phyloP scores from a whole-genome alignment of 1,140 invertebrate genomes.

The Dinothrombium tinctorium region DNA sequence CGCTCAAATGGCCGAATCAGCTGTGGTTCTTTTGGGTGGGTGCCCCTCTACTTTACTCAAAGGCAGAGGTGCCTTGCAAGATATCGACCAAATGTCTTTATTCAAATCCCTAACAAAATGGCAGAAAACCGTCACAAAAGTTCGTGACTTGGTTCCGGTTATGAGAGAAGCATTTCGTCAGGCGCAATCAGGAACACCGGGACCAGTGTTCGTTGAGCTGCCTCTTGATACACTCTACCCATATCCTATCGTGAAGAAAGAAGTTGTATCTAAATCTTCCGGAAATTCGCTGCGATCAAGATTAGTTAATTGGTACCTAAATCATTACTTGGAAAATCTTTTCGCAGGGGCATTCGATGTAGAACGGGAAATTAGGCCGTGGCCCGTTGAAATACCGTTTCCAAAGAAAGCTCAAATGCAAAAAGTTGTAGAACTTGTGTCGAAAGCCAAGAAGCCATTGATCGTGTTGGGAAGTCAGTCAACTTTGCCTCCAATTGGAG shows the following conservation, averaged over 20 bases:
- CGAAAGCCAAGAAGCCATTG: constrained; percentile 30
- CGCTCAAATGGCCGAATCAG: constrained; percentile 43
- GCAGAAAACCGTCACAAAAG: constrained; percentile 22
- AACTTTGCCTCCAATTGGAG: constrained; percentile 29
- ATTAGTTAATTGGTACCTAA: constrained; percentile 25
- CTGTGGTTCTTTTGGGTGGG: constrained; percentile 32
- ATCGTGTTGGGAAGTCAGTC: constrained; percentile 36
- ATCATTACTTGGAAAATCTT: constrained; percentile 30
- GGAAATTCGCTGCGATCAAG: constrained; percentile 4
- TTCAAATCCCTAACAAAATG: constrained; percentile 38
- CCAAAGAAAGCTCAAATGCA: constrained; percentile 21
- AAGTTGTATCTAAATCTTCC: constrained; percentile 19
- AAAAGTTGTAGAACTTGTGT: constrained; percentile 25
- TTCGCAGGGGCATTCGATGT: constrained; percentile 33
- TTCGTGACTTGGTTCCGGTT: constrained; percentile 33
- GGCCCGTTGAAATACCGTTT: constrained; percentile 22
- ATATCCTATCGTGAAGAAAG: constrained; percentile 29
- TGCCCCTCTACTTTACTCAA: constrained; percentile 29
- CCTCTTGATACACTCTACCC: constrained; percentile 40
- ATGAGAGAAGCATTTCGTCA: constrained; percentile 29
- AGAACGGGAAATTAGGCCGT: constrained; percentile 22
- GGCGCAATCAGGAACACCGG: constrained; percentile 35
- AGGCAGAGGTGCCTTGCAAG: constrained; percentile 35
- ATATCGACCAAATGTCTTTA: constrained; percentile 38
- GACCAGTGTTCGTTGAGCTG: constrained; percentile 39